Conservation (phyloP, 1,140 invertebrate species). For the Leptonema lineaticorne region DNA sequence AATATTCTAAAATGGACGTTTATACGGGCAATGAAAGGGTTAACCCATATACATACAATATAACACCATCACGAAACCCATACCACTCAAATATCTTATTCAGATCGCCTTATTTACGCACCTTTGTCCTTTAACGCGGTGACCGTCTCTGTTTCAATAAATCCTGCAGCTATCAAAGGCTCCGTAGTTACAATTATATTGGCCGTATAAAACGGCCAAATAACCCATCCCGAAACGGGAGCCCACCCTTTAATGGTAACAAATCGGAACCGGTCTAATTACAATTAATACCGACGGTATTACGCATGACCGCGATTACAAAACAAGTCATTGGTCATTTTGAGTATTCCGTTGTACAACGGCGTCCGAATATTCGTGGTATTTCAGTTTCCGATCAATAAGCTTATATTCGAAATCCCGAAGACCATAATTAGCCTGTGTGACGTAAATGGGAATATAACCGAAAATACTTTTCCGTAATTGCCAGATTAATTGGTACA, state of each 20-base stretch:
- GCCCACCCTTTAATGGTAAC: no score
- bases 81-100: neutral
- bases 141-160: conserved; percentile 8
- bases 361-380: neutral
- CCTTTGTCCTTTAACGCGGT: neutral
- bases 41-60: no score
- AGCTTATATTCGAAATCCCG: no score
- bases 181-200: neutral
- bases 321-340: neutral
- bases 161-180: conserved; percentile 14
- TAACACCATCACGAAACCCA: no score
- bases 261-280: conserved; percentile 8
- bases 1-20: no score
- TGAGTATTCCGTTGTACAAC: neutral
- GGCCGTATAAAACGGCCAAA: neutral
- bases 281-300: conserved; percentile 5
- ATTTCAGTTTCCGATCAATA: neutral
- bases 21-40: no score
- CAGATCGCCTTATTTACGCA: neutral
- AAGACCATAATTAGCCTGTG: no score
- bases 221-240: neutral
- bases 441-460: no score
- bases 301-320: no score
- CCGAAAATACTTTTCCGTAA: no score
- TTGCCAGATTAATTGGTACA: no score